phyloP scores from a whole-genome alignment of 2,797 vertebrate genomes.

The Coregonus sp. region DNA sequence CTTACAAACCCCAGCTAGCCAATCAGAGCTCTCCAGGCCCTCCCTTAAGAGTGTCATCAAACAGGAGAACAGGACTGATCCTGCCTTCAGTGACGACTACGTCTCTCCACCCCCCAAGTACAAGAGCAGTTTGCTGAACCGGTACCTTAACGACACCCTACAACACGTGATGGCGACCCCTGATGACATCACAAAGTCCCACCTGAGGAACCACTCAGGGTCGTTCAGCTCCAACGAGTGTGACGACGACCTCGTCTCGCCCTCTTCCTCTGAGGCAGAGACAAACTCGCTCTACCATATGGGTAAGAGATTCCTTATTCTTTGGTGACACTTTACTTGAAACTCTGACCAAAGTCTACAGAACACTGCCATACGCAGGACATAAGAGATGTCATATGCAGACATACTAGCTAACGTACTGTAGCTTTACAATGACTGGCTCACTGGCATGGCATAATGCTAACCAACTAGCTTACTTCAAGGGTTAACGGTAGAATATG shows the following conservation, averaged over 20 bases:
- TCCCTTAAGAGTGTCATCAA: constrained; percentile 95
- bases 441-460: too few relatives aligned
- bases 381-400: background rate
- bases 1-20: constrained; percentile 77
- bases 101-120: constrained; percentile 94
- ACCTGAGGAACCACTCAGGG: constrained; percentile 96
- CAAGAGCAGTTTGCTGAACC: constrained; percentile 97
- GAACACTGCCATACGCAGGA: background rate
- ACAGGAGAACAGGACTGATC: constrained; percentile 87
- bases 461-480: too few relatives aligned
- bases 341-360: background rate
- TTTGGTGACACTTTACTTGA: background rate
- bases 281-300: constrained; percentile 96
- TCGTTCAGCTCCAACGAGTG: constrained; percentile 99
- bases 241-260: constrained; percentile 95
- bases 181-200: constrained; percentile 86
- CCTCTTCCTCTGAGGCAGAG: constrained; percentile 95
- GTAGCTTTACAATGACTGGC: too few relatives aligned
- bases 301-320: constrained; percentile 78
- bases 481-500: too few relatives aligned
- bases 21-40: constrained; percentile 86
- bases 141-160: constrained; percentile 98
- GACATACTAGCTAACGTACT: too few relatives aligned
- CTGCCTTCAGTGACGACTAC: constrained; percentile 89
- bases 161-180: constrained; percentile 94